Percentiles rank a stretch among this genome's conserved stretches.
Evolutionary conservation across 2,888 invertebrate species (phyloP).

Genomic region (Microctonus aethiopoides): DNA sequence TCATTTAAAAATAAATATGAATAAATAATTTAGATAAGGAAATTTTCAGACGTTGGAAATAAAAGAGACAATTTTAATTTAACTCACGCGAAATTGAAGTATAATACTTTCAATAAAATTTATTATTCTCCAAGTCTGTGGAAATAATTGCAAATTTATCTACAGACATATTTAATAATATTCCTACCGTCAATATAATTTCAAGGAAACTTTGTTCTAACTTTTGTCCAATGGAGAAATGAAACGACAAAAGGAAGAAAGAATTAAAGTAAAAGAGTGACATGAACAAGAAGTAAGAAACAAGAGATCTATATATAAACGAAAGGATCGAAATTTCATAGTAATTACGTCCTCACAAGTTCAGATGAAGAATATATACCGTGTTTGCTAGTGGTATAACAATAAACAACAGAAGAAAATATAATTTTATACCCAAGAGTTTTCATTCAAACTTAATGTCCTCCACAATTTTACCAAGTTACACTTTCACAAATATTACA

Average conservation of each 20-base stretch:
- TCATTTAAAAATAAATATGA: too few relatives aligned
- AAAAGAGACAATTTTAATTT: background rate
- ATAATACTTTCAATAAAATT: background rate
- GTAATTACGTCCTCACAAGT: constrained; percentile 31
- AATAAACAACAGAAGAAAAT: background rate
- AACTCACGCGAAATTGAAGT: background rate
- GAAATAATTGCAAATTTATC: background rate
- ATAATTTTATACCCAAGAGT: background rate
- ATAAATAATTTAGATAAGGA: too few relatives aligned
- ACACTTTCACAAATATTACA: background rate
- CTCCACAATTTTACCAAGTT: background rate
- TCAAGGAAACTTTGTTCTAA: background rate
- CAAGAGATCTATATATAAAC: background rate
- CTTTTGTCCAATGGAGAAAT: constrained; percentile 1
- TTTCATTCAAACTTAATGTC: background rate
- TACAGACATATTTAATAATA: background rate
- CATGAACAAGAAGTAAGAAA: background rate
- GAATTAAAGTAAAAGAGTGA: background rate
- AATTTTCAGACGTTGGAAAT: background rate
- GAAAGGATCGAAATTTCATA: constrained; percentile 29
- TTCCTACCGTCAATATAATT: constrained; percentile 2
- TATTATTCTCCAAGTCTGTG: background rate
- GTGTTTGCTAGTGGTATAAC: background rate
- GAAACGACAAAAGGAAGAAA: background rate
- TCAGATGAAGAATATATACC: constrained; percentile 19